Base-by-base conservation (phyloP, 2,113 vertebrate species). In the Haliaeetus leucogaster region DNA sequence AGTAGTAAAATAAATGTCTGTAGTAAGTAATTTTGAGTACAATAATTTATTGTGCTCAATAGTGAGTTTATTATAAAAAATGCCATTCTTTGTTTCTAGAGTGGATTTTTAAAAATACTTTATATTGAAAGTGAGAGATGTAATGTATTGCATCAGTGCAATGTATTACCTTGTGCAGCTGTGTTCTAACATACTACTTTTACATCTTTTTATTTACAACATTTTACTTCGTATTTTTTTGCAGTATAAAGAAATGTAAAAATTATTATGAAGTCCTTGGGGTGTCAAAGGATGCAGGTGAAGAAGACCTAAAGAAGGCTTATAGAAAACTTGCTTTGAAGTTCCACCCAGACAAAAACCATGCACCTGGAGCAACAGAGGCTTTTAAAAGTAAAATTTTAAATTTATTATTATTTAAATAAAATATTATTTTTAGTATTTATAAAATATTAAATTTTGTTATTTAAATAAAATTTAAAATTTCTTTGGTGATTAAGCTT, bases 311-410 rank as follows among this genome's bases (percentile, higher is more conserved):
- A 59, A 99, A 99, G 98, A 99, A 99, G 93, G 99, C 99, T 74
- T 99, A 99, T 95, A 98, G 99, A 96, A 99, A 99, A 97, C 98
- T 99, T 90, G 99, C 99, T 27, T 98, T 99, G 94, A 99, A 99
- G 98, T 99, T 99, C 96, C 99, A 99, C 95, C 99, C 99, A 20
- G 99, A 99, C 97, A 99, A 99, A 98, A 99, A 99, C 86, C 99
- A 99, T 11, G 99, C 99, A 55, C 99, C 99, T 13, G 99, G 99
- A 98, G 99, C 99, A 86, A 99, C 99, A 36, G 99, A 99, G 85
- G 99, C 99, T 96, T 99, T 99, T 98, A 99, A 99, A 99, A 99
- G 99, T 99, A 98, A 98, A 96, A 90, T 15, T 26, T 50, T 19
- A 47, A 50, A 15, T 26, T 16, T 4, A 50, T 85, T 91, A 67